phyloP scores from a whole-genome alignment of 1,140 invertebrate species.

The Harpegnathos saltator region DNA sequence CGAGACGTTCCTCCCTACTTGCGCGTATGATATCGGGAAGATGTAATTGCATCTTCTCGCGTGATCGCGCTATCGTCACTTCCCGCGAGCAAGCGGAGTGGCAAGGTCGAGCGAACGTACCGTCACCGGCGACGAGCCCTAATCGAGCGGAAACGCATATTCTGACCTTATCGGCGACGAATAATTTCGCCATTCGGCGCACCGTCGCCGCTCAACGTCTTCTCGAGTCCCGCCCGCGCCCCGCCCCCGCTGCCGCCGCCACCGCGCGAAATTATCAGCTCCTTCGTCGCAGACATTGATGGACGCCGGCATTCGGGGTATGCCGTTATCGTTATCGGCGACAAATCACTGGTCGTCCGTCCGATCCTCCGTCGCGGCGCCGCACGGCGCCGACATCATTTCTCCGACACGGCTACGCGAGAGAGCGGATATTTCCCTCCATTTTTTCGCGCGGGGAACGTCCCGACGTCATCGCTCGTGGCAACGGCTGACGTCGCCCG shows the following conservation, averaged over 20 bases:
- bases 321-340: conserved; percentile 49
- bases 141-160: not conserved
- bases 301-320: not conserved
- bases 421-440: conserved; percentile 42
- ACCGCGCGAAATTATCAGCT: conserved; percentile 37
- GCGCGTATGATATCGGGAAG: too few species aligned
- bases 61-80: too few species aligned
- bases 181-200: conserved; percentile 25
- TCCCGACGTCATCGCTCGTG: conserved; percentile 15
- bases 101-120: not conserved
- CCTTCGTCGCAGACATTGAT: conserved; percentile 43
- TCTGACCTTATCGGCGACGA: conserved; percentile 6
- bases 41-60: too few species aligned
- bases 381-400: conserved; percentile 21
- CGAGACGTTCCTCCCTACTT: too few species aligned
- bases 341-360: conserved; percentile 48
- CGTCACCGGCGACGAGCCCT: conserved; percentile 3
- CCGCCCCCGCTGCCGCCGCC: not conserved
- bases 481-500: conserved; percentile 21
- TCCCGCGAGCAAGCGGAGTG: too few species aligned
- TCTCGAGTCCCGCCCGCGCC: not conserved
- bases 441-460: conserved; percentile 28
- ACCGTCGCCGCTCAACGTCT: not conserved
- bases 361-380: conserved; percentile 11
- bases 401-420: conserved; percentile 23